Base-by-base conservation (phyloP, 2,888 invertebrate genomes). In the Noctua janthe region DNA sequence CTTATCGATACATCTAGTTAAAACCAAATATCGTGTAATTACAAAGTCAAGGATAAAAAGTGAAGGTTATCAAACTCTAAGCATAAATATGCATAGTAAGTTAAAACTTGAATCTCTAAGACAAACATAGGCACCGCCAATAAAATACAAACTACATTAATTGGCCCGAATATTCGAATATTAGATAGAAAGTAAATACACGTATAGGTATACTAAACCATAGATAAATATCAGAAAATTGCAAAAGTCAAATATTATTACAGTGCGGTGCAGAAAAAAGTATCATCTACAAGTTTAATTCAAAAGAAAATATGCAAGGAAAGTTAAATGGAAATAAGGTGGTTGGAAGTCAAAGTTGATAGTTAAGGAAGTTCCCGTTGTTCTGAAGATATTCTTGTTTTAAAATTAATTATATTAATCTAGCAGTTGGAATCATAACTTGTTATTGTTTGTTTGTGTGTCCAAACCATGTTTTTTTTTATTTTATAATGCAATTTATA, bases 151-250 rank as follows among this genome's bases (percentile, higher is more conserved):
- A 71, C 62, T 74, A 47, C 23, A 74, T 74, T 73, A 83, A 83
- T 78, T 87, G 79, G 29, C 74, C 8, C 17, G 74, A 74, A 77
- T 62, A 74, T 51, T 83, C 6, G 29, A 78, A 74, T 78, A 78
- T 71, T 69, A 69, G 17, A 59, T 17, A 35, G 1, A 70, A 75
- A 56, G 66, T 66, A 87, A 80, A 87, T 73, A 87, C 59, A 47
- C 8, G 4, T 72, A 72, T 83, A 51, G 69, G n/a, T 69, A 7
- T n/a, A 51, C 17, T 20, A n/a, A 74, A 78, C 74, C 39, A 51
- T 39, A 79, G 56, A 73, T 84, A 84, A 87, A 85, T 78, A 85
- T 85, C 62, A 72, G 62, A 74, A 85, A 85, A 85, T 77, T 85
- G 59, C 56, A 71, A 85, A 87, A 85, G 43, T 66, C 70, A 71